Percentiles rank a stretch among this genome's conserved stretches.
Conservation (phyloP, 2,113 vertebrate genomes). For the Leiothrix lutea region DNA sequence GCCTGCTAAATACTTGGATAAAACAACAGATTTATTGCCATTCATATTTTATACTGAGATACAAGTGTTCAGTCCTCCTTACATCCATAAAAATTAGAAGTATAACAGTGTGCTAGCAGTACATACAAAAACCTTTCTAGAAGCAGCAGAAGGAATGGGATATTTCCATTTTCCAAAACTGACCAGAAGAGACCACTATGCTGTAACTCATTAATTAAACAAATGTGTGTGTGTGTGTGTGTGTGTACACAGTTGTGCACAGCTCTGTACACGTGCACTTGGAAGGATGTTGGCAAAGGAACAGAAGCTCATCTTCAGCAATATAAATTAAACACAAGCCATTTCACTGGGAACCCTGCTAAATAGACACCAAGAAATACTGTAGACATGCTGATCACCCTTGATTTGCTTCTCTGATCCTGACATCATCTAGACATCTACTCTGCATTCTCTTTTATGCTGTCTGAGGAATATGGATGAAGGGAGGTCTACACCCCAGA, state of each 20-base stretch:
- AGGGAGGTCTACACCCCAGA: not conserved
- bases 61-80: not conserved
- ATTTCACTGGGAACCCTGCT: not conserved
- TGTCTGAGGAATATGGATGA: not conserved
- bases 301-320: not conserved
- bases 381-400: not conserved
- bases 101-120: not conserved
- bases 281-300: not conserved
- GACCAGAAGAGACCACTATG: not conserved
- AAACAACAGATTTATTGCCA: not conserved
- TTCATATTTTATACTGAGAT: not conserved
- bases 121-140: not conserved
- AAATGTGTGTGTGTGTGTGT: not conserved
- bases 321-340: not conserved
- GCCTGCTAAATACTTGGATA: not conserved
- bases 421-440: not conserved
- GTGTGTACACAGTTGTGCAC: not conserved
- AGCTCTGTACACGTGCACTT: fast-evolving
- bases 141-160: not conserved
- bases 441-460: not conserved
- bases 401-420: not conserved
- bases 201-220: not conserved
- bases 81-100: not conserved
- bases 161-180: not conserved
- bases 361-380: not conserved